A percentile compares a stretch with the other conserved stretches of the same genome.
Evolutionary conservation across 2,797 vertebrate genomes (phyloP).

Genomic region (Otolemur crassicaudatus): DNA sequence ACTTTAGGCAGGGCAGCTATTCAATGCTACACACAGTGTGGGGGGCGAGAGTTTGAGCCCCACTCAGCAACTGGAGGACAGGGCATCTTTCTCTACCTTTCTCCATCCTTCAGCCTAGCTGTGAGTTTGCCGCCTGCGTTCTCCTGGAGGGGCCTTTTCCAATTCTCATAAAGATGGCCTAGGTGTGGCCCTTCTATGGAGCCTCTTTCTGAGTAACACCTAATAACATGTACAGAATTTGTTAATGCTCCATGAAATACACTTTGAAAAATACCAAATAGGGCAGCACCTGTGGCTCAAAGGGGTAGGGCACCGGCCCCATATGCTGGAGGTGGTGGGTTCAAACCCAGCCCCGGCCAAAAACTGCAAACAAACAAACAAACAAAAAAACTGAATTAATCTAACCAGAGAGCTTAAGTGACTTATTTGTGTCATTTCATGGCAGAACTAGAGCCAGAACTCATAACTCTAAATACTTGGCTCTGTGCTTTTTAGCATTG

Average conservation of each 20-base stretch:
- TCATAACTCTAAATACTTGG: neutral
- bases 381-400: neutral
- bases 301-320: too few relatives aligned
- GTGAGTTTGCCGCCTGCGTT: neutral
- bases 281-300: too few relatives aligned
- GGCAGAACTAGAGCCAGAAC: constrained; percentile 13
- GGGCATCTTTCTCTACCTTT: neutral
- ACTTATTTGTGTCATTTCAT: constrained; percentile 33
- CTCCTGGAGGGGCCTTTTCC: neutral
- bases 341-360: too few relatives aligned
- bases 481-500: neutral
- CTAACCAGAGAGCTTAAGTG: neutral
- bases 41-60: neutral
- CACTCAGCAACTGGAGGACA: neutral
- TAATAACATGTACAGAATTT: neutral
- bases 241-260: neutral
- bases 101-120: neutral
- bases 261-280: constrained; percentile 9
- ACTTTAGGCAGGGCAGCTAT: neutral
- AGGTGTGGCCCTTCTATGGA: neutral
- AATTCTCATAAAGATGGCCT: neutral
- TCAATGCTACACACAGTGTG: neutral
- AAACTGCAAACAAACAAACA: too few relatives aligned
- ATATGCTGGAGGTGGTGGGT: too few relatives aligned
- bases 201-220: neutral